phyloP scores from a whole-genome alignment of 2,888 invertebrate species.

The Catocala nupta region DNA sequence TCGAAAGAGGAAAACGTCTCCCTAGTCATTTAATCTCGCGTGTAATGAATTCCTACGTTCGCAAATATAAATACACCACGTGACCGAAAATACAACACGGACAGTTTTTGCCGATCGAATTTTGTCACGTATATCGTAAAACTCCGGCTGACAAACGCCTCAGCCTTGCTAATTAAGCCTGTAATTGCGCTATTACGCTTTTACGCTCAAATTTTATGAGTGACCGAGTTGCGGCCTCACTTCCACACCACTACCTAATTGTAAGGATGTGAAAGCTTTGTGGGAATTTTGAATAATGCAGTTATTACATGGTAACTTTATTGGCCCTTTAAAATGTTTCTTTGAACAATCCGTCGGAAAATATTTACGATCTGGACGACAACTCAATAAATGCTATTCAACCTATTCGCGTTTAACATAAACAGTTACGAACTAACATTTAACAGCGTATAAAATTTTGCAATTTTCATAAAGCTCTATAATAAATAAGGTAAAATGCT shows the following conservation, averaged over 20 bases:
- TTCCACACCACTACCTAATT: constrained; percentile 44
- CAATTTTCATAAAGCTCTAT: constrained; percentile 18
- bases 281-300: constrained; percentile 41
- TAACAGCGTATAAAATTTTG: constrained; percentile 12
- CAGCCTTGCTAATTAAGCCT: constrained; percentile 77
- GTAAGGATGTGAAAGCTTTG: constrained; percentile 35
- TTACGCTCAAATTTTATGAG: constrained; percentile 78
- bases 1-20: constrained; percentile 20
- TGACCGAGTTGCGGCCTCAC: constrained; percentile 56
- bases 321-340: constrained; percentile 9
- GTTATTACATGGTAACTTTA: constrained; percentile 15
- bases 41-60: constrained; percentile 52
- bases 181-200: constrained; percentile 77
- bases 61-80: constrained; percentile 56
- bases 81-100: constrained; percentile 41
- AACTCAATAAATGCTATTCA: constrained; percentile 17
- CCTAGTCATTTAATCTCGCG: constrained; percentile 40
- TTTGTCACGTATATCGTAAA: constrained; percentile 74
- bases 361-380: constrained; percentile 27
- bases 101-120: constrained; percentile 55
- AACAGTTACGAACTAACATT: constrained; percentile 16
- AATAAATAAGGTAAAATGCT: constrained; percentile 4
- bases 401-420: constrained; percentile 7
- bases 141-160: constrained; percentile 74
- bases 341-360: constrained; percentile 15